phyloP scores from a whole-genome alignment of 2,797 vertebrate genomes.

The Gymnoscopelus braueri region DNA sequence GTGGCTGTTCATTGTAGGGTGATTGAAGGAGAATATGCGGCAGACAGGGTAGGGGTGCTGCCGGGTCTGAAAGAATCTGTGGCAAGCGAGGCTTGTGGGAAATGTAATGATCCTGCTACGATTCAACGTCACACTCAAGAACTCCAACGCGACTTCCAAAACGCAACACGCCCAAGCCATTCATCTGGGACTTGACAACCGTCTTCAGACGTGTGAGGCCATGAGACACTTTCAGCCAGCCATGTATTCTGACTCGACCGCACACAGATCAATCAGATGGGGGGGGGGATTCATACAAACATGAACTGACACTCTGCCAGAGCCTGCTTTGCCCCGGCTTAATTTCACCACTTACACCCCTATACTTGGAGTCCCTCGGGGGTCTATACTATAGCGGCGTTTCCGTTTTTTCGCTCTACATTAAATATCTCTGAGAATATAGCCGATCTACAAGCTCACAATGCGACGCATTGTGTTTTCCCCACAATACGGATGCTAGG shows the following conservation, averaged over 20 bases:
- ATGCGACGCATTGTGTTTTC: too few species aligned
- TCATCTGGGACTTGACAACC: constrained; percentile 30
- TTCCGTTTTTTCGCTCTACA: not conserved
- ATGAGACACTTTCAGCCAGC: constrained; percentile 26
- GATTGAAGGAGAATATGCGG: constrained; percentile 54
- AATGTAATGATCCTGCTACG: constrained; percentile 44
- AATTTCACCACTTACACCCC: not conserved
- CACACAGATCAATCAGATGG: not conserved
- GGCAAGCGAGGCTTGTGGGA: constrained; percentile 13
- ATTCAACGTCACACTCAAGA: constrained; percentile 44
- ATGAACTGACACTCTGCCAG: constrained; percentile 21
- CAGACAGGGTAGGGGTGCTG: constrained; percentile 6
- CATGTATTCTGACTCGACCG: constrained; percentile 6
- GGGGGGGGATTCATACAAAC: constrained; percentile 1
- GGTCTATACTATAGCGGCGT: not conserved
- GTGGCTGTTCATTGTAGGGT: constrained; percentile 71
- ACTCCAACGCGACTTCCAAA: constrained; percentile 8
- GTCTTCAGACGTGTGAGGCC: constrained; percentile 7
- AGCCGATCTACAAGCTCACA: too few species aligned
- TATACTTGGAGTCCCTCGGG: too few species aligned
- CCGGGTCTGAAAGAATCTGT: constrained; percentile 28
- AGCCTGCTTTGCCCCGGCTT: constrained; percentile 44
- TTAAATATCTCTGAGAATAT: too few species aligned
- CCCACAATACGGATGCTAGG: too few species aligned
- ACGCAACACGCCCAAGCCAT: constrained; percentile 32